Percentiles rank a stretch among this genome's conserved stretches.
phyloP scores from a whole-genome alignment of 2,113 vertebrate species.

The Elachura formosa region DNA sequence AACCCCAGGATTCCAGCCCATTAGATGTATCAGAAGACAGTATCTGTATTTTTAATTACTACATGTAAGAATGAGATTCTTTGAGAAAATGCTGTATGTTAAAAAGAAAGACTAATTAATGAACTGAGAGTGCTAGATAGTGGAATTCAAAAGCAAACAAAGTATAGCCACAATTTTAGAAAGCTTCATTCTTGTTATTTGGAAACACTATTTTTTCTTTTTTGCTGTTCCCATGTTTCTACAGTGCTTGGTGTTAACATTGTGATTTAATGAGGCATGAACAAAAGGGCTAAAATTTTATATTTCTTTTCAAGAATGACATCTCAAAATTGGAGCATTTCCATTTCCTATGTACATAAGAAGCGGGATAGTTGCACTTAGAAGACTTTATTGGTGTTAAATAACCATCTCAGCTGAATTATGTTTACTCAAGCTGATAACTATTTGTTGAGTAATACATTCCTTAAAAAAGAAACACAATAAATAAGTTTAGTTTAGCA shows the following conservation, averaged over 20 bases:
- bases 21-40: not conserved
- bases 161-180: not conserved
- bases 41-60: not conserved
- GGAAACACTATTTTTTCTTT: not conserved
- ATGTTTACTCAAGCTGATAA: slow-evolving; percentile 14
- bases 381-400: not conserved
- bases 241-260: not conserved
- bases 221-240: not conserved
- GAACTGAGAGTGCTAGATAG: not conserved
- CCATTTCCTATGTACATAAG: not conserved
- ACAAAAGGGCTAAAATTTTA: not conserved
- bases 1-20: not conserved
- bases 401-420: not conserved
- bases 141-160: not conserved
- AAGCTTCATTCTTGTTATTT: not conserved
- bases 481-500: not conserved
- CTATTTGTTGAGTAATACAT: not conserved
- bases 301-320: not conserved
- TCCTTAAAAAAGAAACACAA: not conserved
- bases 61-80: not conserved
- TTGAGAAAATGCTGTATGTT: not conserved
- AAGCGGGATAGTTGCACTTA: not conserved
- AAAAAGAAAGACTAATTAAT: not conserved
- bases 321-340: not conserved
- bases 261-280: not conserved